A percentile compares a stretch with the other conserved stretches of the same genome.
Conservation (phyloP, 1,140 invertebrate genomes). For the Mercenaria mercenaria region DNA sequence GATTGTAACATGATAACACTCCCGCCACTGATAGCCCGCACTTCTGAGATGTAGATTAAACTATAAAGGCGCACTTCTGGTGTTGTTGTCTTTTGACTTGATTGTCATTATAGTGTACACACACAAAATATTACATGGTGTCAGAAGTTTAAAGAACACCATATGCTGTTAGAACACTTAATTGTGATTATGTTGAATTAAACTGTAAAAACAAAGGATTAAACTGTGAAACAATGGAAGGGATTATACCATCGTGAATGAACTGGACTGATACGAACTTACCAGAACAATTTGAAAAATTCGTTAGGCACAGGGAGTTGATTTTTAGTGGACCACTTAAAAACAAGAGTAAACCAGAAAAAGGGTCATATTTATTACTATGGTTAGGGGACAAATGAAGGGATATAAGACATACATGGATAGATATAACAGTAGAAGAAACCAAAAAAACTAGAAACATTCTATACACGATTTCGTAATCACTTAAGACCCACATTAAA, state of each 20-base stretch:
- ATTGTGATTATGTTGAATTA: not conserved
- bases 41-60: no score
- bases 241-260: not conserved
- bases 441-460: constrained; percentile 34
- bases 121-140: constrained; percentile 8
- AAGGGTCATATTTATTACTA: constrained; percentile 7
- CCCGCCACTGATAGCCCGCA: no score
- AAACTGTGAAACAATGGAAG: not conserved
- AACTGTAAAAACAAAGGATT: not conserved
- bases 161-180: not conserved
- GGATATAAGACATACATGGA: constrained; percentile 13
- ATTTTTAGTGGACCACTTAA: no score
- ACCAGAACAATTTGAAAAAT: no score
- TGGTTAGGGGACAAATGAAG: constrained; percentile 31
- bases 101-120: no score
- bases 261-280: not conserved
- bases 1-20: no score
- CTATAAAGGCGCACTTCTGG: no score
- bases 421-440: constrained; percentile 10
- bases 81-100: no score
- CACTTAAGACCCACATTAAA: constrained; percentile 34
- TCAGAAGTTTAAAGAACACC: not conserved
- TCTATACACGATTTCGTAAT: constrained; percentile 55
- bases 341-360: no score
- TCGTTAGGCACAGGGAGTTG: no score